A percentile compares a stretch with the other conserved stretches of the same genome.
phyloP scores from a whole-genome alignment of 2,113 vertebrate genomes.

The Chaetodon auriga region DNA sequence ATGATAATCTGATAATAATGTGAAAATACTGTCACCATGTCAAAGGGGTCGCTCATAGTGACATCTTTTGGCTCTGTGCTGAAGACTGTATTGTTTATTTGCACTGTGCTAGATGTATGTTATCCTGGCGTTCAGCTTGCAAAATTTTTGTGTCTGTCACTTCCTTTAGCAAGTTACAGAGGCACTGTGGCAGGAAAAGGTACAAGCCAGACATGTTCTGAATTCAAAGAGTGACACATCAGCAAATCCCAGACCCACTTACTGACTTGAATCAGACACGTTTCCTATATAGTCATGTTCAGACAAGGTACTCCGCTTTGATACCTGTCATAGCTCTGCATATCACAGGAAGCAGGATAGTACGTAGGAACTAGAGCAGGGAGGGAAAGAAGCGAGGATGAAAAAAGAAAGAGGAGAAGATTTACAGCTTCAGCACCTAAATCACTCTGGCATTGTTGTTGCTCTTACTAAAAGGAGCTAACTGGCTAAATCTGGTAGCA shows the following conservation, averaged over 20 bases:
- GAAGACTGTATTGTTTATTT: neutral
- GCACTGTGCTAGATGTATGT: neutral
- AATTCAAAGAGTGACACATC: conserved; percentile 60
- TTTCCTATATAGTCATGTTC: conserved; percentile 63
- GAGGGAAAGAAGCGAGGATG: neutral
- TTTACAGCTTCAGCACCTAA: neutral
- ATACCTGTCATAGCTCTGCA: conserved; percentile 65
- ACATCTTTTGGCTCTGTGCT: neutral
- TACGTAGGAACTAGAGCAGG: conserved; percentile 27
- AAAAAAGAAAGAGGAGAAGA: neutral
- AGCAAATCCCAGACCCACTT: conserved; percentile 63
- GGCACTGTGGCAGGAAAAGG: conserved; percentile 20
- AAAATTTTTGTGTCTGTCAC: conserved; percentile 24
- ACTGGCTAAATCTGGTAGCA: neutral
- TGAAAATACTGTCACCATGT: too few relatives aligned
- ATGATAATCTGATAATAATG: too few relatives aligned
- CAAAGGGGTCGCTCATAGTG: too few relatives aligned
- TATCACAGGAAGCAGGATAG: conserved; percentile 50
- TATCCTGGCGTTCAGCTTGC: conserved; percentile 8
- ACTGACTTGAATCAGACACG: conserved; percentile 58
- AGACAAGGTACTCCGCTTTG: conserved; percentile 67
- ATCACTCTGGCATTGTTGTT: neutral
- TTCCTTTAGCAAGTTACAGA: conserved; percentile 28
- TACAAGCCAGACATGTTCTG: conserved; percentile 50
- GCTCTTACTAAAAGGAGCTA: neutral